Percentiles rank a stretch among this genome's conserved stretches.
These are phyloP conservation scores for Hypomecis atomaria DNA, from an alignment of 2,888 invertebrate species.

Conservation along the genomic window DNA sequence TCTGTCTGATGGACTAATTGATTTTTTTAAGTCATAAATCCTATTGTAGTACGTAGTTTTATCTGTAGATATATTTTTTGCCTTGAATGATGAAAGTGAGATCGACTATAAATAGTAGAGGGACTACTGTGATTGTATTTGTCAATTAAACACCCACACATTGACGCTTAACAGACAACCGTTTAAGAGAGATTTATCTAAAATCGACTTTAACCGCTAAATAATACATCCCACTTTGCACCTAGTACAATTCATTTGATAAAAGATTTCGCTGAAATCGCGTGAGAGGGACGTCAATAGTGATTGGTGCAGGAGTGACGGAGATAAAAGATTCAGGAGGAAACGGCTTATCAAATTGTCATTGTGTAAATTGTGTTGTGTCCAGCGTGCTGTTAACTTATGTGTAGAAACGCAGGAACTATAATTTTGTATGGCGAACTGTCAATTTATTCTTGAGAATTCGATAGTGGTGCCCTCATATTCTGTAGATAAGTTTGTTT, in stretches of 20 bases:
- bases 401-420: not conserved
- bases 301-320: conserved; percentile 39
- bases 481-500: not conserved
- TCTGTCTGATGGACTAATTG: no score
- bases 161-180: conserved; percentile 37
- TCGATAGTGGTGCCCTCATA: not conserved
- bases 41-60: no score
- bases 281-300: conserved; percentile 46
- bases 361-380: conserved; percentile 32
- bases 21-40: no score
- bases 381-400: not conserved
- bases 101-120: conserved; percentile 38
- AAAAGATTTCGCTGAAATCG: conserved; percentile 54
- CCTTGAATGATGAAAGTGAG: no score
- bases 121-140: conserved; percentile 51
- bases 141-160: conserved; percentile 74
- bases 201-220: conserved; percentile 40
- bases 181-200: conserved; percentile 22
- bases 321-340: conserved; percentile 40
- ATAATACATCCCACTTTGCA: conserved; percentile 28
- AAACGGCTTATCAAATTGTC: conserved; percentile 40
- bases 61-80: no score
- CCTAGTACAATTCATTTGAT: conserved; percentile 40
- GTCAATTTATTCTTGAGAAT: not conserved
- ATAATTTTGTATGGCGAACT: not conserved